Conservation (phyloP, 2,113 vertebrate species). For the Atlantisia rogersi region DNA sequence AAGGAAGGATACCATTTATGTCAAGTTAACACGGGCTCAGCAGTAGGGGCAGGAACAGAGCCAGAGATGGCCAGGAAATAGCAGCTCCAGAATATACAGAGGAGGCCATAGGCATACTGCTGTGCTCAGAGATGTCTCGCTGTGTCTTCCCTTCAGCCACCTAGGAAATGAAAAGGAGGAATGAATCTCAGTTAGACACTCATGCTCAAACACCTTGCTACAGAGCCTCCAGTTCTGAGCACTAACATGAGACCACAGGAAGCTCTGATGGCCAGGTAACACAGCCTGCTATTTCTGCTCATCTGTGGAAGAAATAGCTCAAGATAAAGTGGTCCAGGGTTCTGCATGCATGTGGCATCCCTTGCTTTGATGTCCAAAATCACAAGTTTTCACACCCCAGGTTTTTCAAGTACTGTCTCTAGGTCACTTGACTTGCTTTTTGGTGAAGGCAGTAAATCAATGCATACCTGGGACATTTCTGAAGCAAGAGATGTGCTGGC, state of each 20-base stretch:
- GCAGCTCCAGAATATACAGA: slow-evolving; percentile 56
- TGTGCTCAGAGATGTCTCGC: not conserved
- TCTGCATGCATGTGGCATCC: not conserved
- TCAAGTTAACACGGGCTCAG: slow-evolving; percentile 19
- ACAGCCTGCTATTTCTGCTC: not conserved
- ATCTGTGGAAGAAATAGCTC: not conserved
- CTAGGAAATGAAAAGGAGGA: slow-evolving; percentile 52
- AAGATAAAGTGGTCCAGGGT: not conserved
- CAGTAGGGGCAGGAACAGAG: slow-evolving; percentile 20
- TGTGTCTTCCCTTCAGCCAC: slow-evolving; percentile 41
- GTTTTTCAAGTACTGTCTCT: not conserved
- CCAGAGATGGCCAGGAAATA: slow-evolving; percentile 9
- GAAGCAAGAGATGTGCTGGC: slow-evolving; percentile 56
- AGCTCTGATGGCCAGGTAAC: not conserved
- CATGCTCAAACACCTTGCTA: not conserved
- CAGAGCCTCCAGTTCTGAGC: not conserved
- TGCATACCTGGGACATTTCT: slow-evolving; percentile 55
- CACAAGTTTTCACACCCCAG: not conserved
- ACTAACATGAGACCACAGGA: not conserved
- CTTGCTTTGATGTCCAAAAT: not conserved
- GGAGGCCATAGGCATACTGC: slow-evolving; percentile 15
- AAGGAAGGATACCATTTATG: not conserved
- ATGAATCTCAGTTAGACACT: not conserved
- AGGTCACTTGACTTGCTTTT: not conserved
- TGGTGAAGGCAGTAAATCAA: not conserved